Percentiles rank a stretch among this genome's conserved stretches.
These are phyloP conservation scores for Tetanocera ferruginea DNA, from an alignment of 2,888 invertebrate species.

Conservation along the genomic window DNA sequence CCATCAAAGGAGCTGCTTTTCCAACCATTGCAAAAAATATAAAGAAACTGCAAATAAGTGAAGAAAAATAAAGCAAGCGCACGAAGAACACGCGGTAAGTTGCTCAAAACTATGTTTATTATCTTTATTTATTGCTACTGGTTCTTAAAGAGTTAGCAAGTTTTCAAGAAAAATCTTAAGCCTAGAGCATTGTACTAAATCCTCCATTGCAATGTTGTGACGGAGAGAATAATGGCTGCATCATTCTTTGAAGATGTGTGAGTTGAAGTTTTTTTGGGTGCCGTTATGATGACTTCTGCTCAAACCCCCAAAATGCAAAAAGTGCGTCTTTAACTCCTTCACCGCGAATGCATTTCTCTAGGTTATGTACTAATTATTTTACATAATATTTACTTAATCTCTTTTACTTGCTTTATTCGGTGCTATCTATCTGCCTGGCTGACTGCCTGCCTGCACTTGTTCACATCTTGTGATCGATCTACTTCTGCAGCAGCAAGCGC, in stretches of 20 bases:
- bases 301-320: no score
- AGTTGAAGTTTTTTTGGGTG: no score
- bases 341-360: no score
- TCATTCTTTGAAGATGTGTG: no score
- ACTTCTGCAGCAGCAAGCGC: neutral
- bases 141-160: no score
- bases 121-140: neutral
- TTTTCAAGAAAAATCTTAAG: no score
- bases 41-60: neutral
- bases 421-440: neutral
- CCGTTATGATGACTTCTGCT: no score
- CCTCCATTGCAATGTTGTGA: no score
- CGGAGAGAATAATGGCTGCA: no score
- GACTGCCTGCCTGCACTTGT: neutral
- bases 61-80: neutral
- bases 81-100: constrained; percentile 18
- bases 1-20: neutral
- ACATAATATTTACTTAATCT: neutral
- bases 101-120: neutral
- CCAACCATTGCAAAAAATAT: neutral
- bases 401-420: neutral
- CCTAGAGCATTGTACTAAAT: no score
- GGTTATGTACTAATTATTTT: neutral
- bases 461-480: neutral
- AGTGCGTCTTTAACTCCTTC: no score